phyloP scores from a whole-genome alignment of 1,140 invertebrate species.

The Drosophila pruinosa region DNA sequence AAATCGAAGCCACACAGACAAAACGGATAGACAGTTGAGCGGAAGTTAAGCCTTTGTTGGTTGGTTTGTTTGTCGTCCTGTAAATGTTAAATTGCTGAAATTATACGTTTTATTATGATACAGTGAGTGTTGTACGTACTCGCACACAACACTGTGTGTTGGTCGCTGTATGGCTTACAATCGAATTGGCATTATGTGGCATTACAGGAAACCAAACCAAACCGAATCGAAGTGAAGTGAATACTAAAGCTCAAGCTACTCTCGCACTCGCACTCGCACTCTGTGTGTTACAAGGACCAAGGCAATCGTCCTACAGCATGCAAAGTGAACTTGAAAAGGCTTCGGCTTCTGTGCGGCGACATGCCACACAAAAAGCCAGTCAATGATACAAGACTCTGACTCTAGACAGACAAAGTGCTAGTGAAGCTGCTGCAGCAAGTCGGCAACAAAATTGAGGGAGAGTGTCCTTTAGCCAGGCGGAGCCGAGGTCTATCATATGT shows the following conservation, averaged over 20 bases:
- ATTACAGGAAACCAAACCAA: conserved; percentile 59
- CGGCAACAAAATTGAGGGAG: neutral
- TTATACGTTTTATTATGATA: conserved; percentile 79
- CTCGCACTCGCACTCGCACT: neutral
- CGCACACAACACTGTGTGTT: neutral
- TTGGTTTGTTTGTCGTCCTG: conserved; percentile 51
- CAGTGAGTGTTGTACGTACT: conserved; percentile 31
- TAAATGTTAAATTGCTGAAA: conserved; percentile 59
- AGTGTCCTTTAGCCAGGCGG: neutral
- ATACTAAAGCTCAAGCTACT: conserved; percentile 11
- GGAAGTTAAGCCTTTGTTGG: conserved; percentile 58
- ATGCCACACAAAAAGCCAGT: conserved; percentile 41
- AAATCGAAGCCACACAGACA: conserved; percentile 57
- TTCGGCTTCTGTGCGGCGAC: conserved; percentile 27
- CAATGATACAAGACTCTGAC: conserved; percentile 42
- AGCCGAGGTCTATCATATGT: conserved; percentile 46
- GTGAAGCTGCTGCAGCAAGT: conserved; percentile 10
- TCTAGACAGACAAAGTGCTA: conserved; percentile 5
- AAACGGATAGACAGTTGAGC: neutral
- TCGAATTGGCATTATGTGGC: conserved; percentile 77
- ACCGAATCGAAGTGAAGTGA: conserved; percentile 21
- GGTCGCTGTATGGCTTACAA: conserved; percentile 46
- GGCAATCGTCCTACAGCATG: conserved; percentile 46
- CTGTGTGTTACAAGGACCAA: conserved; percentile 1
- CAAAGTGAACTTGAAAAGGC: conserved; percentile 62